phyloP scores from a whole-genome alignment of 2,888 invertebrate species.

The Drymonia ruficornis region DNA sequence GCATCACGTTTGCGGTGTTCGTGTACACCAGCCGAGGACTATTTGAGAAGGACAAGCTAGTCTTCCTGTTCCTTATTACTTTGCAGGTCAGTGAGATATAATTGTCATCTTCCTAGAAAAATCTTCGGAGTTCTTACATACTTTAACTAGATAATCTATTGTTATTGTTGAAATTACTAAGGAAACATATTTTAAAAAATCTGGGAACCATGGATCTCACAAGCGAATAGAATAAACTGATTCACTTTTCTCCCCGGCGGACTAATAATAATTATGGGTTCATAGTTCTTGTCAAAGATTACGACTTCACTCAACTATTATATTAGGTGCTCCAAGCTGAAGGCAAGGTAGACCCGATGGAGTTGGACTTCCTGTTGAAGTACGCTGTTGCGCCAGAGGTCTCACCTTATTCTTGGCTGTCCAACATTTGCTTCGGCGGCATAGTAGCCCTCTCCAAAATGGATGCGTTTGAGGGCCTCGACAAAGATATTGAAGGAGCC shows the following conservation, averaged over 20 bases:
- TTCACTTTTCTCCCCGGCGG: too few relatives aligned
- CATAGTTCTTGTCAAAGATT: too few relatives aligned
- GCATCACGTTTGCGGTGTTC: constrained; percentile 94
- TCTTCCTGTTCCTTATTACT: constrained; percentile 94
- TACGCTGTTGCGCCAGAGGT: constrained; percentile 91
- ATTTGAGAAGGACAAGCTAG: constrained; percentile 96
- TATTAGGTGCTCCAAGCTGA: constrained; percentile 72
- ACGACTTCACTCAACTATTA: neutral
- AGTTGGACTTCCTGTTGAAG: constrained; percentile 94
- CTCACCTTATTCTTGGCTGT: constrained; percentile 93
- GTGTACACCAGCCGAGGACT: constrained; percentile 95
- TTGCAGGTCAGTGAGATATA: constrained; percentile 86
- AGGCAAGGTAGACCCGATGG: constrained; percentile 88
- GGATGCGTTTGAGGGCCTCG: constrained; percentile 92
- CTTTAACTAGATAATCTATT: too few relatives aligned
- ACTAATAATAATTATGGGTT: too few relatives aligned
- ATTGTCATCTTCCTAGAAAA: neutral
- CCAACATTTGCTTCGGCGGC: constrained; percentile 92
- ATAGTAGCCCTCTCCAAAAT: constrained; percentile 90
- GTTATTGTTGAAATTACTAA: neutral
- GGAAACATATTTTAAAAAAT: too few relatives aligned
- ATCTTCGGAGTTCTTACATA: neutral
- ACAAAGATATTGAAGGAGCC: constrained; percentile 96
- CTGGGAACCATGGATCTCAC: too few relatives aligned
- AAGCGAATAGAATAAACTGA: too few relatives aligned